Percentiles rank a stretch among this genome's conserved stretches.
These are phyloP conservation scores for Popillia japonica DNA, from an alignment of 1,140 invertebrate species.

Conservation along the genomic window DNA sequence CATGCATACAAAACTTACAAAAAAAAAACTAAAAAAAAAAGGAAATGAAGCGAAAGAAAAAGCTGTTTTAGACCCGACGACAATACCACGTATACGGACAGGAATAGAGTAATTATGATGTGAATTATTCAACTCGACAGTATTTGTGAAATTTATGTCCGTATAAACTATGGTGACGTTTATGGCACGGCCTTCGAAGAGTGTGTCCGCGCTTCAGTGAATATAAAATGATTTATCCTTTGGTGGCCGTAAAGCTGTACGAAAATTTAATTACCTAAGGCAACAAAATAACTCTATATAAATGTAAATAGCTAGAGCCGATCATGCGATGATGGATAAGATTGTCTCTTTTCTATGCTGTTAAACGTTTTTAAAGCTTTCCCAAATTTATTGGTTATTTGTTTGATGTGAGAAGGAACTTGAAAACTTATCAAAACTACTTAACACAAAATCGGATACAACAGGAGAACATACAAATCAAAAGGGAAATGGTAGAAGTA, in stretches of 20 bases:
- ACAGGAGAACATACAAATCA: too few species aligned
- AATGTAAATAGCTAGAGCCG: background rate
- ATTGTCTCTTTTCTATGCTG: too few species aligned
- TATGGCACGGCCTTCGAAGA: background rate
- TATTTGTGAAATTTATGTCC: conserved; percentile 1
- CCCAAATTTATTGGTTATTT: too few species aligned
- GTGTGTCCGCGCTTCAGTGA: background rate
- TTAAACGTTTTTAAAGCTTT: too few species aligned
- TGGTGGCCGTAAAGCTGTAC: conserved; percentile 9
- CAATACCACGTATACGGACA: background rate
- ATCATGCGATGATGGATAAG: too few species aligned
- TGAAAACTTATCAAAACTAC: too few species aligned
- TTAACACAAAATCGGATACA: too few species aligned
- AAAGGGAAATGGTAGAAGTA: too few species aligned
- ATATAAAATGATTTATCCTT: conserved; percentile 12
- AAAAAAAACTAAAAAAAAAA: background rate
- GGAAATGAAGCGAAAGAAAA: background rate
- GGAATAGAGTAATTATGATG: conserved; percentile 11
- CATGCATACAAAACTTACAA: background rate
- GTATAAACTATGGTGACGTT: conserved; percentile 10
- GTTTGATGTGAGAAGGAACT: too few species aligned
- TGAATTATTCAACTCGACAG: conserved; percentile 14
- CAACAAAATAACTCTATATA: conserved; percentile 6
- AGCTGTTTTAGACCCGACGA: background rate
- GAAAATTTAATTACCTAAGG: conserved; percentile 19